phyloP scores from a whole-genome alignment of 2,888 invertebrate genomes.

The Stenichneumon culpator region DNA sequence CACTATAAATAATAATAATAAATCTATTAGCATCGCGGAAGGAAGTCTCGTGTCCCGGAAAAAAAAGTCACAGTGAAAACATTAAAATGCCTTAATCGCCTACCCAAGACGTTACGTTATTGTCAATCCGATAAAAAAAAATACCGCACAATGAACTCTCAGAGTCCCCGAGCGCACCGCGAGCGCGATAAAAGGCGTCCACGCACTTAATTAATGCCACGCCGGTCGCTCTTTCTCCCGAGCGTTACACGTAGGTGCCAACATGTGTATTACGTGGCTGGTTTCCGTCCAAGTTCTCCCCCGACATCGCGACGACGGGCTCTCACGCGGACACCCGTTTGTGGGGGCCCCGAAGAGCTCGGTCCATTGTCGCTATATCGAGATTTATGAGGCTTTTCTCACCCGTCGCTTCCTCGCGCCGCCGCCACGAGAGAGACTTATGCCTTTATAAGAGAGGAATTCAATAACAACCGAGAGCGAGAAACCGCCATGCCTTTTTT shows the following conservation, averaged over 20 bases:
- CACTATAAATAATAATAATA: conserved; percentile 1
- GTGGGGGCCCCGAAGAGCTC: not conserved
- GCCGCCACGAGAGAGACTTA: conserved; percentile 9
- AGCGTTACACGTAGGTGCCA: conserved; percentile 2
- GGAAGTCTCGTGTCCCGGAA: conserved; percentile 9
- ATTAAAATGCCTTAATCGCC: conserved; percentile 15
- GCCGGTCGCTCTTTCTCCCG: conserved; percentile 31
- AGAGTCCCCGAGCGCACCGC: not conserved
- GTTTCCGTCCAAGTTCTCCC: conserved; percentile 1
- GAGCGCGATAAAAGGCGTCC: not conserved
- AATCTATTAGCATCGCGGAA: conserved; percentile 33
- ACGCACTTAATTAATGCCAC: conserved; percentile 38
- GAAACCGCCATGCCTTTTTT: conserved; percentile 16
- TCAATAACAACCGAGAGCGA: conserved; percentile 45
- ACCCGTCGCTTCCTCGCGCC: conserved; percentile 15
- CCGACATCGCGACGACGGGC: conserved; percentile 8
- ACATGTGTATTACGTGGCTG: conserved; percentile 29
- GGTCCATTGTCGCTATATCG: conserved; percentile 49
- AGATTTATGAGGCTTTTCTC: conserved; percentile 54
- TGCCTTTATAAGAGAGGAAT: conserved; percentile 46
- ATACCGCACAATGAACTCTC: not conserved
- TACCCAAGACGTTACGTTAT: not conserved
- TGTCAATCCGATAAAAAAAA: not conserved
- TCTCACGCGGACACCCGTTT: conserved; percentile 39
- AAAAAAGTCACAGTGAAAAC: conserved; percentile 15